Conservation (phyloP, 2,113 vertebrate species). For the Phyllostomus discolor region DNA sequence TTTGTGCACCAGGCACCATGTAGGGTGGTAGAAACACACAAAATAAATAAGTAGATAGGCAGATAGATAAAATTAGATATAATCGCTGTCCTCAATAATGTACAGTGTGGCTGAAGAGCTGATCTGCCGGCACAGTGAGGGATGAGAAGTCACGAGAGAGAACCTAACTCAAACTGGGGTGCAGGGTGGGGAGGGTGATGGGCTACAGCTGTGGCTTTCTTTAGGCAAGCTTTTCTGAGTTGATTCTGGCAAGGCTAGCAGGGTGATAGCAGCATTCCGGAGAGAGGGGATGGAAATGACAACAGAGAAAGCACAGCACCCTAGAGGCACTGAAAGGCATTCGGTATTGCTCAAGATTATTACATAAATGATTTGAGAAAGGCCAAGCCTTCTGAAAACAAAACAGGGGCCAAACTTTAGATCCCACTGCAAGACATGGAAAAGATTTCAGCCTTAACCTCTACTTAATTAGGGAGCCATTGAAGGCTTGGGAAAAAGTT, state of each 20-base stretch:
- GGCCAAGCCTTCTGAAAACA: not conserved
- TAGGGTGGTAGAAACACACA: not conserved
- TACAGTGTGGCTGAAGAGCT: not conserved
- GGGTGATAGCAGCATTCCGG: not conserved
- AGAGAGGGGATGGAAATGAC: not conserved
- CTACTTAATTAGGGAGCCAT: not conserved
- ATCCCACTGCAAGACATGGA: not conserved
- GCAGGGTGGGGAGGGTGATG: rapidly evolving
- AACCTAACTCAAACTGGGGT: not conserved
- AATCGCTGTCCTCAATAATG: not conserved
- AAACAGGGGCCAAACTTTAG: not conserved
- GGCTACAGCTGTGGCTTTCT: not conserved
- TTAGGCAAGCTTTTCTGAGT: not conserved
- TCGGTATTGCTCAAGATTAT: not conserved
- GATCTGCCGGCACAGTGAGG: not conserved
- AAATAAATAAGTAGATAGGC: not conserved
- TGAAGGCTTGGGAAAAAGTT: not conserved
- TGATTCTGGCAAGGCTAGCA: not conserved
- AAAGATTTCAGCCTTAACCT: not conserved
- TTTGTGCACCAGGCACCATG: not conserved
- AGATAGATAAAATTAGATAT: not conserved
- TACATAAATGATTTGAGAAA: not conserved
- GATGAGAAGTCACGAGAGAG: not conserved
- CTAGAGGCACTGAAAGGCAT: not conserved
- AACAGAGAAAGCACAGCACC: not conserved